Percentiles rank a stretch among this genome's conserved stretches.
Evolutionary conservation across 2,888 invertebrate species (phyloP).

Genomic region (Phaonia tiefii): DNA sequence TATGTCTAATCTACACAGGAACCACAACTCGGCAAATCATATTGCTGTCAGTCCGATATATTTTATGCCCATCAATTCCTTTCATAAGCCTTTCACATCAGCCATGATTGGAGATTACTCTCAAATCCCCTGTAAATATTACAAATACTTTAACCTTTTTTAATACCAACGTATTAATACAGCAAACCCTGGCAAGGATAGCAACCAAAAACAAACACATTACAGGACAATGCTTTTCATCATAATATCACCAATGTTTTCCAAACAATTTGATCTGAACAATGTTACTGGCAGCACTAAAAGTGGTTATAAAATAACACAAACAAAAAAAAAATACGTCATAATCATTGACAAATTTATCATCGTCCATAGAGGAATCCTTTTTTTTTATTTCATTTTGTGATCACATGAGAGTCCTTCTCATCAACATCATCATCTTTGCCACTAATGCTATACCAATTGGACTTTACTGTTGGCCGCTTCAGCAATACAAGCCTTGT

Average conservation of each 20-base stretch:
- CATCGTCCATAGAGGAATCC: no score
- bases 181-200: no score
- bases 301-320: background rate
- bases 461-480: background rate
- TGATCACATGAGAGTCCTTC: no score
- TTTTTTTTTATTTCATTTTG: no score
- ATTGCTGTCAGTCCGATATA: no score
- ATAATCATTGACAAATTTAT: background rate
- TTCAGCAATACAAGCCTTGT: background rate
- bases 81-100: no score
- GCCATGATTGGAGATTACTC: background rate
- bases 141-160: background rate
- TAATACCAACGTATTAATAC: background rate
- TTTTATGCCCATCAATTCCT: no score
- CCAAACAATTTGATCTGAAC: conserved; percentile 2
- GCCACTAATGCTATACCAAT: background rate
- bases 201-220: background rate
- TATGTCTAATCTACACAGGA: no score
- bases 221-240: background rate
- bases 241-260: background rate
- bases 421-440: background rate
- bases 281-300: background rate
- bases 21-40: no score
- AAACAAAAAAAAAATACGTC: no score
- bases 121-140: background rate